Conservation (phyloP, 2,113 vertebrate genomes). For the Rhinoptilus africanus region DNA sequence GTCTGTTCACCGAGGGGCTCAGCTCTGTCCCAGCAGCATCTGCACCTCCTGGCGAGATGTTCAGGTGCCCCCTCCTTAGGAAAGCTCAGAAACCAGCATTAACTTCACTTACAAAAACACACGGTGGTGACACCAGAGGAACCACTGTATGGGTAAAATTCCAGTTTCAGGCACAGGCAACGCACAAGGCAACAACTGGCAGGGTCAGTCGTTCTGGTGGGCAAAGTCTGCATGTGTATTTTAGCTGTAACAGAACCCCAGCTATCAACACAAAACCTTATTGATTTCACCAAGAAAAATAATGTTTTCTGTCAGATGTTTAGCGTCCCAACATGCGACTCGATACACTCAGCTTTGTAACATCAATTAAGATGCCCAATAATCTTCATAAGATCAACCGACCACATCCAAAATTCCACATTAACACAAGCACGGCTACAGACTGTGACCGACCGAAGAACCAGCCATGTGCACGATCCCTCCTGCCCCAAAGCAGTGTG, state of each 20-base stretch:
- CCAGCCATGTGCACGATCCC: neutral
- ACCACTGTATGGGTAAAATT: neutral
- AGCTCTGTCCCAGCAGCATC: neutral
- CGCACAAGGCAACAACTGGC: neutral
- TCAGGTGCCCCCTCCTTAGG: neutral
- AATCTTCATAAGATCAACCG: neutral
- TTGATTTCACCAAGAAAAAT: neutral
- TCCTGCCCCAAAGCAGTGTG: accelerated
- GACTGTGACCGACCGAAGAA: neutral
- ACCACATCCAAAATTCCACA: neutral
- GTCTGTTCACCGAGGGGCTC: neutral
- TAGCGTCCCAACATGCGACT: neutral
- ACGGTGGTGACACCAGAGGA: neutral
- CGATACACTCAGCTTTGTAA: neutral
- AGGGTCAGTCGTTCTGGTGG: neutral
- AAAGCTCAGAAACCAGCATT: neutral
- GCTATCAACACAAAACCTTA: neutral
- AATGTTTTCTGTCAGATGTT: neutral
- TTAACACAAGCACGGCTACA: neutral
- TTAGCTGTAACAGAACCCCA: neutral
- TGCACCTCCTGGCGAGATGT: neutral
- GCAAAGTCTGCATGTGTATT: neutral
- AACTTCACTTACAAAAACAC: neutral
- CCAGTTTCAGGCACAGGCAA: neutral
- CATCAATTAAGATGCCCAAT: neutral